A percentile compares a stretch with the other conserved stretches of the same genome.
Evolutionary conservation across 1,140 invertebrate species (phyloP).

Genomic region (Ladona fulva): DNA sequence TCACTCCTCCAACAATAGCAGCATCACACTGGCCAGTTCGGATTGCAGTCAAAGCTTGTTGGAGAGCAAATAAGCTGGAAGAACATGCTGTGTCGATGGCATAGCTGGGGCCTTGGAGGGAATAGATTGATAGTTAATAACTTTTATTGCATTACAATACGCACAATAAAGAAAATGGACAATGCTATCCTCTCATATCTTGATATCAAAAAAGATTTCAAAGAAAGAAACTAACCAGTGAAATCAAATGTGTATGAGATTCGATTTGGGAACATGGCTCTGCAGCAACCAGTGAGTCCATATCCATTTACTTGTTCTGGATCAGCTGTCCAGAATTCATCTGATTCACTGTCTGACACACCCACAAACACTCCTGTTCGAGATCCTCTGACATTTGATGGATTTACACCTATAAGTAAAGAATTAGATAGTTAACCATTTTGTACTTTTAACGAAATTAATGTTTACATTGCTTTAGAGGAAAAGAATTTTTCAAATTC

Average conservation of each 20-base stretch:
- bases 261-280: constrained; percentile 94
- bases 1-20: constrained; percentile 81
- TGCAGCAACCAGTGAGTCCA: constrained; percentile 80
- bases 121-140: constrained; percentile 15
- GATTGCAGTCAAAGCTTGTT: constrained; percentile 78
- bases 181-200: not conserved
- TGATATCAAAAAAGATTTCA: constrained; percentile 4
- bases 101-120: constrained; percentile 70
- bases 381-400: constrained; percentile 63
- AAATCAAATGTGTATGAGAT: constrained; percentile 94
- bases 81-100: constrained; percentile 93
- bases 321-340: constrained; percentile 67
- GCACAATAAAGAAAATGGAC: not conserved
- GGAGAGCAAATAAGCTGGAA: constrained; percentile 78
- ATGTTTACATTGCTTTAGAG: no score
- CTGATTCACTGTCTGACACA: constrained; percentile 74
- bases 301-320: constrained; percentile 80
- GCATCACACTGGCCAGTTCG: constrained; percentile 78
- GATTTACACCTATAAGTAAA: constrained; percentile 56
- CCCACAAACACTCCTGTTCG: constrained; percentile 89
- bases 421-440: no score
- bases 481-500: no score
- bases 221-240: constrained; percentile 38
- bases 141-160: not conserved
- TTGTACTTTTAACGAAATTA: no score